Evolutionary conservation across 2,888 invertebrate genomes (phyloP), one percentile per base, ranked within the genome.

Genomic region (Anaspis maculata): DNA sequence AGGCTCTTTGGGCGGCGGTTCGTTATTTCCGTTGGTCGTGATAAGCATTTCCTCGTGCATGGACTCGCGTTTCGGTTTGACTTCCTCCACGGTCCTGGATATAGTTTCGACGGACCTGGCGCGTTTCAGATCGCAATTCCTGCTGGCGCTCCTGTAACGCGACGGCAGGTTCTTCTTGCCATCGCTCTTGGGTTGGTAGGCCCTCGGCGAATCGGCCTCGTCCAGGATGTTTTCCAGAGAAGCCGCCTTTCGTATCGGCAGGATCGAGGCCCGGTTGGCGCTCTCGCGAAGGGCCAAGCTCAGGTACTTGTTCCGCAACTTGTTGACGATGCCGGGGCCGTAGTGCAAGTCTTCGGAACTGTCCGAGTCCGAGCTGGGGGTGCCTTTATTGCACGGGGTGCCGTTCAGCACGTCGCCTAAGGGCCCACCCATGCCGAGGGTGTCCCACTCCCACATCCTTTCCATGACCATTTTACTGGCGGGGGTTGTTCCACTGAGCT

Each of bases 281-380:
- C 74, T 76, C 24, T 77, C 76, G n/a, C 88, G 73, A 41, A 89
- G 67, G 6, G 90, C 86, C 45, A 90, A 73, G 62, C 84, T 87
- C 43, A 91, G 73, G 62, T 90, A 91, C 58, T 87, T 82, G 59
- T 86, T 85, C 61, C 86, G 81, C 47, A 91, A 73, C 52, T 83
- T 83, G 57, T 85, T 87, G 22, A 91, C 91, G 57, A 91, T 90
- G 36, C 91, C 90, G 30, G 91, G 91, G 1, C 91, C 91, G 69
- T 91, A 90, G 58, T 83, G 81, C 36, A 90, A 69, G 61, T 90
- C 90, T 47, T 74, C 73, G 31, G 74, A 72, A 57, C 77, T 76
- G 34, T 70, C 68, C 30, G 60, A 61, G 27, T 35, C 32, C 10
- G 15, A 25, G 25, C 66, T 68, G 21, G 60, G 46, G 34, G 48